A percentile compares a stretch with the other conserved stretches of the same genome.
Evolutionary conservation across 2,113 vertebrate genomes (phyloP).

Genomic region (Nesogale talazaci): DNA sequence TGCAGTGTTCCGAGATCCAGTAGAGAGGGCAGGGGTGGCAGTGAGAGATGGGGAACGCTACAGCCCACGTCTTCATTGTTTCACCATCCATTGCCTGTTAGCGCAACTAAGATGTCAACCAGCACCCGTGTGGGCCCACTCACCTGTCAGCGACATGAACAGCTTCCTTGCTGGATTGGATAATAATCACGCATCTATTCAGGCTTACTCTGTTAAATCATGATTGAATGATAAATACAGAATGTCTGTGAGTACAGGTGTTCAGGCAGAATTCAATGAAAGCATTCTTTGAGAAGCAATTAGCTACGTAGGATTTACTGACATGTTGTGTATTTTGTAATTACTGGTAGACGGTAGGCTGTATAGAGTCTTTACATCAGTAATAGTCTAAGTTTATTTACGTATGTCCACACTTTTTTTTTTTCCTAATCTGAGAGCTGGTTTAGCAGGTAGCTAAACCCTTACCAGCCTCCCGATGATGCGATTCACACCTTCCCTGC

Average conservation of each 20-base stretch:
- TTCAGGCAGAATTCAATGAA: neutral
- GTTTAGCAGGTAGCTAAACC: neutral
- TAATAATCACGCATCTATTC: conserved; percentile 3
- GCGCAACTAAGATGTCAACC: neutral
- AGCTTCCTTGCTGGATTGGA: neutral
- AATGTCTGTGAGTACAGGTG: neutral
- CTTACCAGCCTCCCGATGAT: neutral
- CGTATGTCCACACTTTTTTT: neutral
- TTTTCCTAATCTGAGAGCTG: neutral
- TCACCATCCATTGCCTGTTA: neutral
- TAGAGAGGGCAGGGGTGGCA: neutral
- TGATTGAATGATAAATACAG: neutral
- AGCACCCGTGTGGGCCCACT: neutral
- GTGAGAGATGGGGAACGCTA: neutral
- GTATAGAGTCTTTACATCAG: neutral
- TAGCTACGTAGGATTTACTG: neutral
- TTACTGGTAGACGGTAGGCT: neutral
- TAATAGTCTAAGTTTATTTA: neutral
- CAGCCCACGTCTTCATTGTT: neutral
- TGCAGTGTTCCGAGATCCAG: neutral
- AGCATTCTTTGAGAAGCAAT: neutral
- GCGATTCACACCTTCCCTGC: neutral
- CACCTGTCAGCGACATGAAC: neutral
- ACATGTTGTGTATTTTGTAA: neutral
- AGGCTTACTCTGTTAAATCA: neutral